Evolutionary conservation across 2,888 invertebrate species (phyloP), one percentile per base, ranked within the genome.

Genomic region (Laspeyria flexula): DNA sequence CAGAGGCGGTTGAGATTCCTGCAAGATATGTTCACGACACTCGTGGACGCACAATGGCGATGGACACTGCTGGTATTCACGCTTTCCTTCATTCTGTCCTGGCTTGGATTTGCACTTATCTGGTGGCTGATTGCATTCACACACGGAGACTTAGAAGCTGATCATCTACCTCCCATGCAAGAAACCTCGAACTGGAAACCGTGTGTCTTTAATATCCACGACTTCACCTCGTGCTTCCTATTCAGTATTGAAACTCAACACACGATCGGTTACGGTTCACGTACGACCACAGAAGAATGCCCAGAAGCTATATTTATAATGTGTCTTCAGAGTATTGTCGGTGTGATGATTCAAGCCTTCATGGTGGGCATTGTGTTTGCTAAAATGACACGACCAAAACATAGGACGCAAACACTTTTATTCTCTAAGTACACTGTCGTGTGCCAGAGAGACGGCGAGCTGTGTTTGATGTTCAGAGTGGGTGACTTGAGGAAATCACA

Each of bases 221-320:
- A 95, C 59, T 98, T 98, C 85, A 96, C 96, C 1, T 96, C 97
- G 29, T 97, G 97, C 67, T 96, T 98, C 85, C 93, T 98, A 52
- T 98, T 97, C 93, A 97, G 97, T 81, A 95, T 98, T 75, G 98
- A 98, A 90, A 98, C 97, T 0, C 98, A 98, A 79, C 97, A 97
- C 83, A 97, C 97, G 4, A 97, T 97, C 59, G 98, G 97, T 43
- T 98, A 97, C 79, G 97, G 97, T 34, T 95, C 95, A n/a, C 93
- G 97, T 41, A 95, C 96, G 59, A 96, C 96, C 0, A 97, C 97
- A 0, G 97, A 97, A 75, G 96, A 97, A 82, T 98, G 98, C 77
- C 96, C 97, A 0, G 96, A 97, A 83, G 98, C 97, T 3, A 96
- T 98, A 70, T 96, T 97, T 77, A 95, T 97, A 50, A 96, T 98